Percentiles rank a stretch among this genome's conserved stretches.
phyloP scores from a whole-genome alignment of 2,797 vertebrate species.

The Babyrousa celebensis region DNA sequence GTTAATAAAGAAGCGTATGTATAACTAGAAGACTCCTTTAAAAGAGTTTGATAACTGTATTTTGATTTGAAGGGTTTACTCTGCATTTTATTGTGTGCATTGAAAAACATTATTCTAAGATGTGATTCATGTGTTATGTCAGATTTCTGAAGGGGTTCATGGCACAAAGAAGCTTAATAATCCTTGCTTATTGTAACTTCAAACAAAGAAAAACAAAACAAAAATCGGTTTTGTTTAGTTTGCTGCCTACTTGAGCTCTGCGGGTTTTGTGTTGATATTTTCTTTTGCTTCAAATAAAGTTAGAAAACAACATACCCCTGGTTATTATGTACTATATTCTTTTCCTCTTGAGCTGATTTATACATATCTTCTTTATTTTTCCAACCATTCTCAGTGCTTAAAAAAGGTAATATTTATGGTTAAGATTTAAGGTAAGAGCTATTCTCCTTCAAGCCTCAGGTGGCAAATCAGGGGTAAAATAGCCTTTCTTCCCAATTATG shows the following conservation, averaged over 20 bases:
- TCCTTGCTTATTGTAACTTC: neutral
- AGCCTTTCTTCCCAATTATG: constrained; percentile 52
- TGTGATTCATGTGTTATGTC: neutral
- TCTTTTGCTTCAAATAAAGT: constrained; percentile 50
- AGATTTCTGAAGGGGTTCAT: constrained; percentile 20
- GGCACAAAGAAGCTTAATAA: constrained; percentile 16
- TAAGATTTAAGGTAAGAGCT: neutral
- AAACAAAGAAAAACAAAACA: constrained; percentile 57
- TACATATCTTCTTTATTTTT: neutral
- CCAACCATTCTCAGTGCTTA: neutral
- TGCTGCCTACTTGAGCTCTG: neutral
- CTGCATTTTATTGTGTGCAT: neutral
- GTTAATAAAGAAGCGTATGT: neutral
- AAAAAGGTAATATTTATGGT: constrained; percentile 48
- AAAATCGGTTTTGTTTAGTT: constrained; percentile 42
- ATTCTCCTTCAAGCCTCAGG: constrained; percentile 52
- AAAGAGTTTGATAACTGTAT: constrained; percentile 30
- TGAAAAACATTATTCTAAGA: constrained; percentile 49
- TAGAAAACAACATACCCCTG: constrained; percentile 11
- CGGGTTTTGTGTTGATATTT: constrained; percentile 26
- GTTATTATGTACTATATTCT: constrained; percentile 4
- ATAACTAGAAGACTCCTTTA: constrained; percentile 1
- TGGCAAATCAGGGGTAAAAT: neutral
- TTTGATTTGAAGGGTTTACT: constrained; percentile 38
- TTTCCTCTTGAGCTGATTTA: neutral